Conservation (phyloP, 1,140 invertebrate species). For the Drosophila truncata region DNA sequence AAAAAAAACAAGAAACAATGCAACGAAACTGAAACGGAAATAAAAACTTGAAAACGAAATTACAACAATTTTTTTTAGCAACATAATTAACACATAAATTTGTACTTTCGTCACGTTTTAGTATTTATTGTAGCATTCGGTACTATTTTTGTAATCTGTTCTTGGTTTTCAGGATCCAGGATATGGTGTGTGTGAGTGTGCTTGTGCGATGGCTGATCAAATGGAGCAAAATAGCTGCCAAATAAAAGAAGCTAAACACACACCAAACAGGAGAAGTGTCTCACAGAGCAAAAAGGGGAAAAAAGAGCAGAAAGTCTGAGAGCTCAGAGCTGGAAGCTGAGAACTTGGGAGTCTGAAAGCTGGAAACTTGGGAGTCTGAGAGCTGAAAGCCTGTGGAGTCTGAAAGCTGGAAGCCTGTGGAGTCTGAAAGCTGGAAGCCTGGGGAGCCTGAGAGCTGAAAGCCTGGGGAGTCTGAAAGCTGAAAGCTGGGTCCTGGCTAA, state of each 20-base stretch:
- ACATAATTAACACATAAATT: constrained; percentile 13
- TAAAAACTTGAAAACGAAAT: constrained; percentile 20
- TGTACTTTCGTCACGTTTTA: constrained; percentile 19
- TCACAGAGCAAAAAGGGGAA: background rate
- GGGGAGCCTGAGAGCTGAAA: background rate
- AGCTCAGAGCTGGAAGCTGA: background rate
- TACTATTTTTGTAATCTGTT: constrained; percentile 1
- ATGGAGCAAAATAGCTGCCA: constrained; percentile 11
- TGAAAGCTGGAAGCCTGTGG: background rate
- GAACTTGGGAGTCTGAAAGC: background rate
- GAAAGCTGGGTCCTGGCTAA: too few species aligned
- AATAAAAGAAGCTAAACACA: constrained; percentile 8
- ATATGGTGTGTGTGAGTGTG: background rate
- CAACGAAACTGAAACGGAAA: constrained; percentile 43
- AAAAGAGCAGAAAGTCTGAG: background rate
- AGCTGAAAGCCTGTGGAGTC: background rate
- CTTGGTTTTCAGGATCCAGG: background rate
- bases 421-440: background rate
- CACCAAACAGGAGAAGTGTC: background rate
- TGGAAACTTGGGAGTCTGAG: background rate
- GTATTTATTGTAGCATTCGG: constrained; percentile 15
- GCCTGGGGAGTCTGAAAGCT: background rate
- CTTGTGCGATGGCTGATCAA: constrained; percentile 1
- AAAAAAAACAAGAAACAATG: constrained; percentile 41
- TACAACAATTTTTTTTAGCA: constrained; percentile 34